Percentiles rank a stretch among this genome's conserved stretches.
Conservation (phyloP, 2,113 vertebrate species). For the Panthera leo region DNA sequence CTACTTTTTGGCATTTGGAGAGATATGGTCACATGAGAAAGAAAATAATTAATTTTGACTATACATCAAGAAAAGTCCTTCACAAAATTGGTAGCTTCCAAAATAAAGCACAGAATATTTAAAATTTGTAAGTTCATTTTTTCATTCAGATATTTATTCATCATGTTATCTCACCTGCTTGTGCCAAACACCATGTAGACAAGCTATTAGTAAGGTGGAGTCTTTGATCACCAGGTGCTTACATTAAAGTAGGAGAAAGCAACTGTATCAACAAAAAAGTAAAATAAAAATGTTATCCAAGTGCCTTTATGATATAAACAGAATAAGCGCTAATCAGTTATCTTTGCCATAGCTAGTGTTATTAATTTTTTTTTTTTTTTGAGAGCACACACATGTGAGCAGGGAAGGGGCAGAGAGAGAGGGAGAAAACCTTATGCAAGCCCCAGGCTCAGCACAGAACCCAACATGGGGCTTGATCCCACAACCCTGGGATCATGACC, state of each 20-base stretch:
- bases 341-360: background rate
- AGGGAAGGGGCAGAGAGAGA: no score
- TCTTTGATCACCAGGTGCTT: background rate
- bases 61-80: background rate
- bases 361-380: background rate
- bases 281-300: background rate
- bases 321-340: background rate
- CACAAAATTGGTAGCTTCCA: background rate
- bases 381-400: no score
- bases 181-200: background rate
- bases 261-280: background rate
- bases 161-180: background rate
- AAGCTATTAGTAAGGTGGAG: background rate
- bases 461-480: no score
- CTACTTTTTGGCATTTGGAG: background rate
- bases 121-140: background rate
- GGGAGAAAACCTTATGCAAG: no score
- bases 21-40: background rate
- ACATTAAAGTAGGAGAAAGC: background rate
- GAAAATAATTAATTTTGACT: background rate
- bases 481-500: no score
- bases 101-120: background rate
- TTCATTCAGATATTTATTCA: background rate
- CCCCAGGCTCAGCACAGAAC: no score
- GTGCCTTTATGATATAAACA: background rate